Conservation (phyloP, 1,140 invertebrate genomes). For the Cotesia chilonis region DNA sequence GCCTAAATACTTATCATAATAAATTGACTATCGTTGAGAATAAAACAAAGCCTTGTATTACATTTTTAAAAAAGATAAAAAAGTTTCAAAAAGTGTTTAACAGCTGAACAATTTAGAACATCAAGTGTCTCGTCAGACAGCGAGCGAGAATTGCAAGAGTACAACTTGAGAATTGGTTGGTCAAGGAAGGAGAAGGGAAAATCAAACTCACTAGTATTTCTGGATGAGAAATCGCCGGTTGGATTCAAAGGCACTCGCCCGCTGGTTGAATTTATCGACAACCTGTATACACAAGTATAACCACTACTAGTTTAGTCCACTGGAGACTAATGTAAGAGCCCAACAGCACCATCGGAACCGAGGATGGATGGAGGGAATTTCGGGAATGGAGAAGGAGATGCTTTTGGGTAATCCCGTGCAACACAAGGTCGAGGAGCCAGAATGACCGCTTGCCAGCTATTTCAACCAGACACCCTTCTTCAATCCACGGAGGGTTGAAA, state of each 20-base stretch:
- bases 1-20: not conserved
- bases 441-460: conserved; percentile 47
- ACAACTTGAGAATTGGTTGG: not conserved
- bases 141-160: not conserved
- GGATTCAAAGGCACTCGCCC: conserved; percentile 50
- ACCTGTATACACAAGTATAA: conserved; percentile 49
- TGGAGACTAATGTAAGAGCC: conserved; percentile 16
- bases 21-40: not conserved
- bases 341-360: conserved; percentile 18
- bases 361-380: conserved; percentile 6
- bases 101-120: not conserved
- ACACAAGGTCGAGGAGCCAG: conserved; percentile 43
- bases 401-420: conserved; percentile 39
- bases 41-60: too few relatives aligned
- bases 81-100: conserved; percentile 5
- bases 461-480: conserved; percentile 4
- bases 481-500: too few relatives aligned
- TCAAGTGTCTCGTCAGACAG: not conserved
- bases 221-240: conserved; percentile 36
- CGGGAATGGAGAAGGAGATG: conserved; percentile 1
- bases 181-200: not conserved
- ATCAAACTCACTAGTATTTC: not conserved
- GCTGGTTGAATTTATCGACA: conserved; percentile 63
- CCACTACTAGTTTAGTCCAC: too few relatives aligned
- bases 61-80: not conserved